Evolutionary conservation across 2,888 invertebrate species (phyloP), one percentile per base, ranked within the genome.

Genomic region (Copidosoma aretas): DNA sequence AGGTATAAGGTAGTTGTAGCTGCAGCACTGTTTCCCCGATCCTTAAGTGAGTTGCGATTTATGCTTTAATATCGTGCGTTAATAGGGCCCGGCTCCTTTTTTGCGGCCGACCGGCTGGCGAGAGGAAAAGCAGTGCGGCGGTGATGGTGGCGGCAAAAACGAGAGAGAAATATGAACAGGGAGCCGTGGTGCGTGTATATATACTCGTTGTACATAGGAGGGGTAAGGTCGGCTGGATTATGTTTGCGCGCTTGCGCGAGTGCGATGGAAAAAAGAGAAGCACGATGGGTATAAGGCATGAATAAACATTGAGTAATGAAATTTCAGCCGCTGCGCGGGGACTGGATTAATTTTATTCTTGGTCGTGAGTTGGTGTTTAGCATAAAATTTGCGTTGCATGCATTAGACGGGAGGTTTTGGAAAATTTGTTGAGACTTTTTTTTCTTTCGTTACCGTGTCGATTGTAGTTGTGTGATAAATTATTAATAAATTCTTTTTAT

Each of bases 11-110:
- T n/a, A n/a, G n/a, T n/a, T n/a, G n/a, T n/a, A n/a, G n/a, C n/a
- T n/a, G n/a, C n/a, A n/a, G n/a, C n/a, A n/a, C n/a, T n/a, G n/a
- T 58, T 64, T 52, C 75, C 74, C 75, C 77, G 78, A 80, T 77
- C 76, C 77, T 78, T 77, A 80, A 81, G 78, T 76, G 77, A 81
- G 79, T 80, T 77, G 78, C 81, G 80, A 82, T 82, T 82, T 82
- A 82, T 81, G 79, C 78, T 77, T 80, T 79, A 82, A 82, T 82
- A 81, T 79, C 78, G 77, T 75, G 74, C 71, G 76, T 77, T 81
- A 82, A 81, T 81, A 81, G 79, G 78, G 74, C 3, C 73, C 76
- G 74, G 59, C 63, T 32, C 54, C 17, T 51, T 59, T 82, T 82
- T 82, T 49, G 51, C 14, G 24, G n/a, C 25, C 3, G n/a, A n/a